These are phyloP conservation scores for Limosa lapponica DNA, from an alignment of 2,797 vertebrate species.

Conservation along the genomic window DNA sequence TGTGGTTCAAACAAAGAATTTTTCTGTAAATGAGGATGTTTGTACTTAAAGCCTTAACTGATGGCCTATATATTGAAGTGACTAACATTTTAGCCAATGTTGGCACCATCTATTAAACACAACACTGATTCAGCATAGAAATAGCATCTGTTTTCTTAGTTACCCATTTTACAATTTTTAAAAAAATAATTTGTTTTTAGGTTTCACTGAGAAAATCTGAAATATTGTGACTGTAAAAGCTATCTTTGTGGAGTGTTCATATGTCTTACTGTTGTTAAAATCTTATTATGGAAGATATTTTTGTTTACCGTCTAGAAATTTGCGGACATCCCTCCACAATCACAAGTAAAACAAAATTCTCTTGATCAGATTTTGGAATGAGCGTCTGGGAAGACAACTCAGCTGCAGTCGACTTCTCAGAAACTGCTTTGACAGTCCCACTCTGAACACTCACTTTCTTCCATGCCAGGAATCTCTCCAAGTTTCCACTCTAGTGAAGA, in stretches of 20 bases:
- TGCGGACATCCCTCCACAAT: neutral
- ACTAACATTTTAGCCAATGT: neutral
- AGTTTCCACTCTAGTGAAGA: slow-evolving; percentile 6
- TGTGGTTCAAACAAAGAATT: neutral
- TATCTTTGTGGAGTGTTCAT: neutral
- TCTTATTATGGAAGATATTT: neutral
- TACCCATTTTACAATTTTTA: neutral
- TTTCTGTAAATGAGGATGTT: neutral
- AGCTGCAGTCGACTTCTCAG: neutral
- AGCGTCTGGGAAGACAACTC: neutral
- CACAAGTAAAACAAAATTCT: neutral
- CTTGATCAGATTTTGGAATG: neutral
- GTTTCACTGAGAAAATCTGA: slow-evolving; percentile 17
- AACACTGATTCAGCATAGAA: neutral
- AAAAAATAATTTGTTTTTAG: neutral
- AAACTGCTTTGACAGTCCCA: neutral
- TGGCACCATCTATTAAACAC: neutral
- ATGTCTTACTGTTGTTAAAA: neutral
- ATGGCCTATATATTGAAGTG: neutral
- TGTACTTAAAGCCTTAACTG: neutral
- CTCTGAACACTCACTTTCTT: neutral
- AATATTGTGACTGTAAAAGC: neutral
- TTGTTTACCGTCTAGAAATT: neutral
- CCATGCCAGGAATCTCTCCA: neutral
- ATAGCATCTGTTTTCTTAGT: neutral